Base-by-base conservation (phyloP, 1,140 invertebrate species). In the Nasonia giraulti region DNA sequence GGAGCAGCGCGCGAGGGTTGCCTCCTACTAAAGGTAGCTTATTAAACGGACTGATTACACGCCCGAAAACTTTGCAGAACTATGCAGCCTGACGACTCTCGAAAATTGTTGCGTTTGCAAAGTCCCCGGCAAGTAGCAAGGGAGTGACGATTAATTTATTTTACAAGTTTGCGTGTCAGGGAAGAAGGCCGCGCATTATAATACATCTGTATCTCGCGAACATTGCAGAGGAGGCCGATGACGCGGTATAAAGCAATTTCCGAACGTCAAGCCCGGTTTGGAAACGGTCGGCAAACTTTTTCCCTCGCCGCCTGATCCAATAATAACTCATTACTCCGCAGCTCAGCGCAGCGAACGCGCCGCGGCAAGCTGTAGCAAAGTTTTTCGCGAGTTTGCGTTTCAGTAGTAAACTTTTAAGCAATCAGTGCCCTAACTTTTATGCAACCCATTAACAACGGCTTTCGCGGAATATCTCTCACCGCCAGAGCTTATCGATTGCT, bases 261-360 rank as follows among this genome's bases (percentile, higher is more conserved):
- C 37, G 40, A 40, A 79, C 27, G 77, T 66, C 50, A 31, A 68
- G 37, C 50, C 76, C 20, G 31, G 76, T 62, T 78, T 31, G 23
- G 11, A 14, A 62, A 78, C 55, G 50, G 76, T 62, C 62, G 20
- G 31, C 66, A 40, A 66, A 68, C 50, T 79, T 66, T 79, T 66
- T 79, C n/a, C 20, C 55, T 62, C 5, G 20, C 33, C 77, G 55
- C 47, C 40, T 79, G 77, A 66, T 62, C 78, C 66, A 80, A 80
- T 80, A 80, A 80, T 80, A 80, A 80, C 62, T 80, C 62, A 80
- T 80, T 80, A 80, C 33, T 47, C 37, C 20, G n/a, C 10, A 47
- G 78, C 20, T 80, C 33, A 80, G 23, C 3, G n/a, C 1, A 68
- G 37, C 33, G 0, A 20, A 17, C 14, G 55, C 2, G 55, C 2